phyloP scores from a whole-genome alignment of 2,797 vertebrate genomes.

The Hydrophis major region DNA sequence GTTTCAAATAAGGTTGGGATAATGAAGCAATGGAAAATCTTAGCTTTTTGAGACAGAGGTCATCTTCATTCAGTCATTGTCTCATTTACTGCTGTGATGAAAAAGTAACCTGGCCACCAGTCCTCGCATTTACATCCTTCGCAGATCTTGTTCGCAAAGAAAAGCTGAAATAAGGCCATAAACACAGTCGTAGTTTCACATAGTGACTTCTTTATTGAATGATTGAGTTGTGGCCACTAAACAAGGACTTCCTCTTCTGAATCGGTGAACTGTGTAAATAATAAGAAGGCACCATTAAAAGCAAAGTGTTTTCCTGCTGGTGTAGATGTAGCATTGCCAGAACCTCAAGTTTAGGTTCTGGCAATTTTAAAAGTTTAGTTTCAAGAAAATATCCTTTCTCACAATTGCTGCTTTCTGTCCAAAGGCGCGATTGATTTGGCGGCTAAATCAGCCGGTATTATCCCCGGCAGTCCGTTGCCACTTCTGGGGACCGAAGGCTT shows the following conservation, averaged over 20 bases:
- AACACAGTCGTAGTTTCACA: background rate
- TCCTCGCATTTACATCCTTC: background rate
- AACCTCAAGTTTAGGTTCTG: background rate
- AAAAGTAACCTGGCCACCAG: background rate
- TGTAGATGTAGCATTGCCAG: background rate
- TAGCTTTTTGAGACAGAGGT: background rate
- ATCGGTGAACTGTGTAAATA: background rate
- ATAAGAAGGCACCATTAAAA: background rate
- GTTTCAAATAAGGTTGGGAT: background rate
- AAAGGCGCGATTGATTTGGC: constrained; percentile 93
- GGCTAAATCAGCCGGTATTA: constrained; percentile 96
- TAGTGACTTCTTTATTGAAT: background rate
- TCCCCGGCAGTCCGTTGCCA: constrained; percentile 83
- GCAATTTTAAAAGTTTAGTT: no score
- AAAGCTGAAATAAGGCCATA: background rate
- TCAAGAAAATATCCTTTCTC: background rate
- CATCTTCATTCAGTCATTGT: background rate
- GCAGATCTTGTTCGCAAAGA: background rate
- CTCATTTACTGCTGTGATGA: background rate
- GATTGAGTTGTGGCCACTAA: background rate
- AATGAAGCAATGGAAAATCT: background rate
- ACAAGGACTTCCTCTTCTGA: background rate
- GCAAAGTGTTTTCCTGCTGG: background rate
- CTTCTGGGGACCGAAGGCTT: constrained; percentile 74
- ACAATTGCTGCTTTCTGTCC: background rate